These are phyloP conservation scores for Phalacrocorax brasilianus DNA, from an alignment of 2,113 vertebrate genomes.

Conservation along the genomic window DNA sequence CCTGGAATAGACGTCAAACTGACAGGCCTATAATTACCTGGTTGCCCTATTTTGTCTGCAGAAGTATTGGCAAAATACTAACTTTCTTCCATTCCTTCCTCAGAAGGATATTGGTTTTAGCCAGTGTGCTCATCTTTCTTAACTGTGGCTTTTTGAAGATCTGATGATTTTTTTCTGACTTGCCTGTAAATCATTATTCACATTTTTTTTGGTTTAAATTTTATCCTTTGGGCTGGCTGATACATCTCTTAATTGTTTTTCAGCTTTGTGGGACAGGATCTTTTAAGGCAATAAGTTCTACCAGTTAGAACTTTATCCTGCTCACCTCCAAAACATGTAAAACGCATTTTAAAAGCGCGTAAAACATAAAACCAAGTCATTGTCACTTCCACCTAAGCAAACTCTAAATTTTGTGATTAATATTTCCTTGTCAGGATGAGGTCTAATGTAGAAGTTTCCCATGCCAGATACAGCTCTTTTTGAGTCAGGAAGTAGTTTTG, in stretches of 20 bases:
- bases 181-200: neutral
- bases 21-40: slow-evolving; percentile 47
- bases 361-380: neutral
- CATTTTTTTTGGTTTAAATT: slow-evolving; percentile 17
- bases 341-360: neutral
- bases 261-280: neutral
- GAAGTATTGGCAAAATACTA: slow-evolving; percentile 16
- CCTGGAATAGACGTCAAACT: slow-evolving; percentile 9
- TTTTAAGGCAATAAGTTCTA: neutral
- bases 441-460: slow-evolving; percentile 48
- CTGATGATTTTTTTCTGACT: neutral
- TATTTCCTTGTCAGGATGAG: slow-evolving; percentile 18
- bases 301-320: neutral
- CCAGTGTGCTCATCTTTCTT: neutral
- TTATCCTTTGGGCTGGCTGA: neutral
- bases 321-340: neutral
- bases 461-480: slow-evolving; percentile 49
- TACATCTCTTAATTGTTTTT: neutral
- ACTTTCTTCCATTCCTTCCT: neutral
- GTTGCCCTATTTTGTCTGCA: slow-evolving; percentile 45
- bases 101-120: neutral
- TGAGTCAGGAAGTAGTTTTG: slow-evolving; percentile 64
- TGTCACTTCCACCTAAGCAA: slow-evolving; percentile 38
- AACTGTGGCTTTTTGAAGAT: neutral
- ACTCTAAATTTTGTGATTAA: slow-evolving; percentile 31